Percentiles rank a stretch among this genome's conserved stretches.
Evolutionary conservation across 2,888 invertebrate species (phyloP).

Genomic region (Cyclophora punctaria): DNA sequence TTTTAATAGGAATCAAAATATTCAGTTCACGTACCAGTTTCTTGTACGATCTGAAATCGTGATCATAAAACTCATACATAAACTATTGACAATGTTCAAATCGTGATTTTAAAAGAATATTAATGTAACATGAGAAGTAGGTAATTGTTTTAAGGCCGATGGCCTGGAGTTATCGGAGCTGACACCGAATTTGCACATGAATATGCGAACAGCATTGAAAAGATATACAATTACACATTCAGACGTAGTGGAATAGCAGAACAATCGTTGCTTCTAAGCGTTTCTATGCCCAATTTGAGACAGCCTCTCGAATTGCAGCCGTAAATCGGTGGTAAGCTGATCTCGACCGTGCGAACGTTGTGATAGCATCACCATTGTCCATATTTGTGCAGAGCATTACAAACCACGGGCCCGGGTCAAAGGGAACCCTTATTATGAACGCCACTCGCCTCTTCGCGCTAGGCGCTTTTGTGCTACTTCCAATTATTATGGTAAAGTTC

Average conservation of each 20-base stretch:
- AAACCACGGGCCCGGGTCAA: slow-evolving; percentile 47
- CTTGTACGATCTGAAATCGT: slow-evolving; percentile 1
- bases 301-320: slow-evolving; percentile 31
- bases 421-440: slow-evolving; percentile 49
- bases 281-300: slow-evolving; percentile 23
- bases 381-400: slow-evolving; percentile 47
- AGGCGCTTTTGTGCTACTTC: slow-evolving; percentile 28
- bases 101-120: slow-evolving; percentile 4
- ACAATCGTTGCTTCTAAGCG: neutral
- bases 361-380: slow-evolving; percentile 51
- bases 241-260: no score
- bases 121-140: slow-evolving; percentile 3
- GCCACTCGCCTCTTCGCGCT: slow-evolving; percentile 30
- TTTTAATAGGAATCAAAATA: no score
- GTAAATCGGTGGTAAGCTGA: slow-evolving; percentile 30
- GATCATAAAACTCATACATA: slow-evolving; percentile 9
- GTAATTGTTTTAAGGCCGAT: slow-evolving; percentile 2
- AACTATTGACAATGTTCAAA: slow-evolving; percentile 5
- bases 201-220: no score
- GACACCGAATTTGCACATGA: no score
- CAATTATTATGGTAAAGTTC: slow-evolving; percentile 32
- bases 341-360: slow-evolving; percentile 49
- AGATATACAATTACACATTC: no score
- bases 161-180: no score
- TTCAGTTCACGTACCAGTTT: neutral